Evolutionary conservation across 92 coral and sea anemone species (phyloP).

Genomic region (Hydrozoanthus gracilis): DNA sequence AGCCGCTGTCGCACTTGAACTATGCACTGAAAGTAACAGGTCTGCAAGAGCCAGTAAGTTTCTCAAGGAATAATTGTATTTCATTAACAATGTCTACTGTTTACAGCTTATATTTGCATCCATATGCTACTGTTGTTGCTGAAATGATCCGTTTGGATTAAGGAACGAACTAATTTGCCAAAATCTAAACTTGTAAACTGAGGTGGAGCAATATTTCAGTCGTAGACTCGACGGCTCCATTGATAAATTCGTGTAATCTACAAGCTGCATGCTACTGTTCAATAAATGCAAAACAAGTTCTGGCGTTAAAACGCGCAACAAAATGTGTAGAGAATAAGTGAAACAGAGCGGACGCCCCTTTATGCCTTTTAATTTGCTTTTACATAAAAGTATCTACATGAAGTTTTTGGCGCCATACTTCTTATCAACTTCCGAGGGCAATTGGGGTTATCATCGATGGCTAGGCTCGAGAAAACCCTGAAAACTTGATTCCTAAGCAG

Average conservation of each 20-base stretch:
- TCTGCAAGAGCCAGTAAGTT: too few species aligned
- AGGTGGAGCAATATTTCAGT: background rate
- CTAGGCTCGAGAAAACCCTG: background rate
- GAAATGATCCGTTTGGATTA: background rate
- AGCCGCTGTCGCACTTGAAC: too few species aligned
- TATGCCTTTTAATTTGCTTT: background rate
- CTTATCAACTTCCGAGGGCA: conserved; percentile 4
- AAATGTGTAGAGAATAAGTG: background rate
- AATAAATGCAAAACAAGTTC: background rate
- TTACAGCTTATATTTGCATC: too few species aligned
- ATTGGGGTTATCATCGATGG: conserved; percentile 22
- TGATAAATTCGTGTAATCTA: background rate
- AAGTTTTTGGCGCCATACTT: background rate
- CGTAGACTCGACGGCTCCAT: background rate
- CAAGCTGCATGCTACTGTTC: background rate
- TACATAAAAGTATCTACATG: background rate
- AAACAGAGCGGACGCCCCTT: too few species aligned
- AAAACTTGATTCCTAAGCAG: background rate
- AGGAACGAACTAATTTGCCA: background rate
- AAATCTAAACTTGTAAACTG: background rate
- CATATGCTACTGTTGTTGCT: too few species aligned
- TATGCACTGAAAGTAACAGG: too few species aligned
- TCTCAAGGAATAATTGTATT: too few species aligned
- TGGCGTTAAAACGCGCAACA: background rate
- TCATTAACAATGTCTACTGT: too few species aligned